Evolutionary conservation across 2,888 invertebrate genomes (phyloP), one percentile per base, ranked within the genome.

Genomic region (Drosophila robusta): DNA sequence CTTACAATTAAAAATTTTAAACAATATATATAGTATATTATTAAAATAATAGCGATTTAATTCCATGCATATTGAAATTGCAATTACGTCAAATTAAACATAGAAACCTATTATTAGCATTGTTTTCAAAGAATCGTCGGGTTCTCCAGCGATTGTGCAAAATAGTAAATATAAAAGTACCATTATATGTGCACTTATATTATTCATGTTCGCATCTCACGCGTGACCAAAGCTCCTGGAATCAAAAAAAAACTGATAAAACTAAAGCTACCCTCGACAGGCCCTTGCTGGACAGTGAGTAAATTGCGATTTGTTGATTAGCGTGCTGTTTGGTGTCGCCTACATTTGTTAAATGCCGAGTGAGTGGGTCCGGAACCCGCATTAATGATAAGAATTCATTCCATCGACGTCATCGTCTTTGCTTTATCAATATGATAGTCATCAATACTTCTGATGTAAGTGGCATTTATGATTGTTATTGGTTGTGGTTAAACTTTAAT

Each of bases 391-490:
- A 85, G 72, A 81, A 67, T 52, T 84, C 78, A 58, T 61, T 70
- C 58, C 70, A 60, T 70, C 69, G 71, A 73, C 63, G 71, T 66
- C 78, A 62, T 49, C 67, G 61, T 69, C 51, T 57, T 57, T 70
- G 60, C 64, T 29, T 58, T 67, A 74, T 76, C 77, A 70, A 69
- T 68, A 87, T 87, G 84, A 84, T 84, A 70, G 84, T 84, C 73
- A 87, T 84, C 81, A 76, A 87, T 75, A 75, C 87, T 42, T 70
- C 69, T 44, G 85, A 84, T 69, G 85, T 87, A 87, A 87, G 84
- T 87, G 69, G 38, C 24, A 42, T 60, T 65, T 67, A 49, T 56
- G 38, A 18, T 58, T 52, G 18, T 54, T 44, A 52, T n/a, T 56
- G 41, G 50, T 62, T 64, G 12, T 66, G 34, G 46, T 1, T 38